phyloP scores from a whole-genome alignment of 2,797 vertebrate species.

The Loriculus beryllinus region DNA sequence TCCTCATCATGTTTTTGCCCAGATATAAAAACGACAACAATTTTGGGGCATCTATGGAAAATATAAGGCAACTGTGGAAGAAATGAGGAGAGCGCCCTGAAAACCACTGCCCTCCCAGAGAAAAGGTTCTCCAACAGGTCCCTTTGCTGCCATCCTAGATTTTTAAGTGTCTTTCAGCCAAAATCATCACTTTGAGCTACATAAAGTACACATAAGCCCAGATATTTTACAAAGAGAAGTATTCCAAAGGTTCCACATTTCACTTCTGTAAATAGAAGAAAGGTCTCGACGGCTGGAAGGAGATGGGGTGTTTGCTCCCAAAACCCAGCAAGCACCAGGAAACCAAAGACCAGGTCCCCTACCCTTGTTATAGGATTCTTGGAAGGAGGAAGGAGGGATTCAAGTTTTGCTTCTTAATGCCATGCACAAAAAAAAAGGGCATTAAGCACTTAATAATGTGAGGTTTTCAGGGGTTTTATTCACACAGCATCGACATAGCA shows the following conservation, averaged over 20 bases:
- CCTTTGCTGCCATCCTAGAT: background rate
- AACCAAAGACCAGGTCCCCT: background rate
- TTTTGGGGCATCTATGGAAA: background rate
- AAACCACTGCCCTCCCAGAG: background rate
- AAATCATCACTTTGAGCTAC: background rate
- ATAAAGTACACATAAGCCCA: background rate
- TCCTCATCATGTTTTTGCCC: background rate
- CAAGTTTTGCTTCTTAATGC: background rate
- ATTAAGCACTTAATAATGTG: background rate
- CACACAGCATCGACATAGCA: background rate
- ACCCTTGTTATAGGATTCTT: background rate
- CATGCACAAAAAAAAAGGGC: background rate
- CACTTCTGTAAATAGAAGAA: background rate
- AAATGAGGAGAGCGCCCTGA: background rate
- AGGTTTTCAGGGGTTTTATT: background rate
- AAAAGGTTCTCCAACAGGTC: background rate
- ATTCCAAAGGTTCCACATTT: background rate
- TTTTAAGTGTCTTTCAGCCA: background rate
- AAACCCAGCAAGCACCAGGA: background rate
- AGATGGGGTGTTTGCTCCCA: background rate
- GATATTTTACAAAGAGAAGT: background rate
- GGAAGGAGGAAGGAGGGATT: background rate
- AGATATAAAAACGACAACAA: fast-evolving
- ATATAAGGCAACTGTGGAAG: background rate
- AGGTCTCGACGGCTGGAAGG: background rate